Evolutionary conservation across 2,113 vertebrate species (phyloP), one percentile per base, ranked within the genome.

Genomic region (Silurus asotus): DNA sequence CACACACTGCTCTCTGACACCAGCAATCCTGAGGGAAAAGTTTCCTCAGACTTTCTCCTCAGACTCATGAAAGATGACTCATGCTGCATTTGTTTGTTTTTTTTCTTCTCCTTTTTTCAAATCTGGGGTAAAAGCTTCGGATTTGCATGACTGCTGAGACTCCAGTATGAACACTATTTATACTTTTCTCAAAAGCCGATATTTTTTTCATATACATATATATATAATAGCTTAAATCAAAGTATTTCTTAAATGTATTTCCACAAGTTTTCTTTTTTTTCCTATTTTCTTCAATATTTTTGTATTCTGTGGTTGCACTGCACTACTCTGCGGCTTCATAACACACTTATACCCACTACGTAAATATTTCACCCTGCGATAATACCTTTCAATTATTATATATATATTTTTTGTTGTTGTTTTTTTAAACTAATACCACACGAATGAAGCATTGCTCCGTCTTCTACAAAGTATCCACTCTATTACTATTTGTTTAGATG

Each of bases 71-170:
- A 37, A 8, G 11, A n/a, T 58, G 37, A 23, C 2, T 13, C 6
- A 45, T 53, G 23, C 74, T 78, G 48, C 49, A 6, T 62, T 85
- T 53, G 23, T 25, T 69, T 28, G 13, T 6, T 6, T 37, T 56
- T 1, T 20, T 67, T 23, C 19, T n/a, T 28, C 14, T 5, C 20
- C 28, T 45, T 58, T 8, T 51, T 55, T 62, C 20, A 53, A 64
- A 13, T 17, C 80, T 67, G 45, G 65, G 64, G 2, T 67, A 17
- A 82, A 67, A 82, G 67, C 74, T 65, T 65, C 17, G 2, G 74
- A 17, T 77, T 78, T 65, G 45, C 59, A 55, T 84, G 65, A 65
- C 74, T n/a, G 59, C 20, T 37, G n/a, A 84, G 28, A 23, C 25
- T 49, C n/a, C 6, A 51, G 59, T 51, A 10, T 62, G 37, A 59